Percentiles rank a stretch among this genome's conserved stretches.
These are phyloP conservation scores for Riparia riparia DNA, from an alignment of 2,113 vertebrate species.

Conservation along the genomic window DNA sequence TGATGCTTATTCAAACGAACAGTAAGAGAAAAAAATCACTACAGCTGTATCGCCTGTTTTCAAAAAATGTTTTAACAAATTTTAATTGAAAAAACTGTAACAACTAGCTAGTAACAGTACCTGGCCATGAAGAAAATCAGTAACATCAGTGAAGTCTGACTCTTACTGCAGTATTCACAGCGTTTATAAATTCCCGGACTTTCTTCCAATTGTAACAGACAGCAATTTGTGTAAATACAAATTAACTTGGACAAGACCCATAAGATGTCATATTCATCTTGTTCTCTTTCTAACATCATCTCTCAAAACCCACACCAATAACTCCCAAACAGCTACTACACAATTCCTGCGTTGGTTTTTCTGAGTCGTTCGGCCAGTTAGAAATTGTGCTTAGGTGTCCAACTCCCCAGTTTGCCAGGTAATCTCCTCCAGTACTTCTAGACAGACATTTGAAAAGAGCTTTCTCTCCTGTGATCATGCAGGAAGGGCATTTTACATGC, in stretches of 20 bases:
- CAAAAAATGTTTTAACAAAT: background rate
- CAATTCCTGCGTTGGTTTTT: background rate
- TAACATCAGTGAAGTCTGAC: background rate
- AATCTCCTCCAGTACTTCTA: background rate
- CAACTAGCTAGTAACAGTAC: background rate
- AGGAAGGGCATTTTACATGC: background rate
- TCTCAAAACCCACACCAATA: background rate
- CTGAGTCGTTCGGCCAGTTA: background rate
- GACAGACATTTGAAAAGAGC: accelerated
- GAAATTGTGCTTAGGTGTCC: background rate
- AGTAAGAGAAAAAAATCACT: background rate
- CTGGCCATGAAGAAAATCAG: background rate
- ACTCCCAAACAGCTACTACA: accelerated
- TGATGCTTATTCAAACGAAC: background rate
- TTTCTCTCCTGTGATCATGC: background rate
- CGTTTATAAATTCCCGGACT: background rate
- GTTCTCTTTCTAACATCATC: background rate
- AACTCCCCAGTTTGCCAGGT: background rate
- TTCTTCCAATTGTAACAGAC: background rate
- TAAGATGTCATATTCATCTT: background rate
- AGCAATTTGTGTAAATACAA: background rate
- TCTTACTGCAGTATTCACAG: background rate
- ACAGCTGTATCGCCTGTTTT: background rate
- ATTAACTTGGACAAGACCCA: background rate
- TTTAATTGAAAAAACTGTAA: background rate